Evolutionary conservation across 2,888 invertebrate species (phyloP), one percentile per base, ranked within the genome.

Genomic region (Melanostoma mellinum): DNA sequence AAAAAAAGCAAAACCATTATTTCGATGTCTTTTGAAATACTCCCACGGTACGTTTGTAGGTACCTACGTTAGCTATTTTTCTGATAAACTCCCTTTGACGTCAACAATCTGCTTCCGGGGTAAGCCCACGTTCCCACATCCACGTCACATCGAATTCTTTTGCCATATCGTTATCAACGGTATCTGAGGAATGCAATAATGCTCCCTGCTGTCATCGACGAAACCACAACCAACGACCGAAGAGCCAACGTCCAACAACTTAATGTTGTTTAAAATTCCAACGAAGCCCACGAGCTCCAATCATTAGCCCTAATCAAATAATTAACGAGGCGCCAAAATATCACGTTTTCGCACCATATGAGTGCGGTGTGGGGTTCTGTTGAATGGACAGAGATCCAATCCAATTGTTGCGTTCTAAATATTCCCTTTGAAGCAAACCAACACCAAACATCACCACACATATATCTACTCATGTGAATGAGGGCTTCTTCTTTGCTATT

Each of bases 321-420:
- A 78, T 84, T 84, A 84, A 84, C 75, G 74, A 84, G 79, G 79
- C 79, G 84, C 84, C 84, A 84, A 84, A 84, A 84, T 79, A 74
- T 74, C 58, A 84, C 79, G 84, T 84, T 84, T 82, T 73, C 63
- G 52, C 75, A 77, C 78, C 73, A 69, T 63, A 50, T 63, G 63
- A 50, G 38, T 35, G 60, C 10, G 30, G 50, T 63, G 63, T 35
- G 44, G 50, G 36, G 48, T 10, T 56, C 9, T 44, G 61, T 63
- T 68, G 32, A 9, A 46, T 9, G 38, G 33, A 10, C 40, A 60
- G 1, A 3, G n/a, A 4, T 30, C 36, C 6, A n/a, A 32, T 3
- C 5, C 20, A 2, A n/a, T 20, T 4, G 56, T 10, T 42, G 53
- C 33, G 50, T 65, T 42, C 56, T 42, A 6, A 33, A 76, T 33